Base-by-base conservation (phyloP, 2,113 vertebrate species). In the Perca fluviatilis region DNA sequence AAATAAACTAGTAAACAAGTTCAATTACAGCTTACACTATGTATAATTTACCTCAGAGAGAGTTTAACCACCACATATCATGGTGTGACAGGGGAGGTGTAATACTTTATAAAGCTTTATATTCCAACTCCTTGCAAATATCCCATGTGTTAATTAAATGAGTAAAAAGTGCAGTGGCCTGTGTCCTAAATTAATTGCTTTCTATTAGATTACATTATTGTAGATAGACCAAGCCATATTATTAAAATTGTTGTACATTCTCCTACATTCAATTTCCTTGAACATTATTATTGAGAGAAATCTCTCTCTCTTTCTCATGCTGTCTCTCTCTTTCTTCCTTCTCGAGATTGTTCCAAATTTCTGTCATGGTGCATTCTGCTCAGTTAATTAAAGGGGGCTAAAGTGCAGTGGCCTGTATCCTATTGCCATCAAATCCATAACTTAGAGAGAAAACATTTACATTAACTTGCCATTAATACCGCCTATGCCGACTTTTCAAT, bases 131-230 rank as follows among this genome's bases (percentile, higher is more conserved):
- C 87, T 86, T 82, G 86, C 90, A 94, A 94, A 95, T 91, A 92
- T 90, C 94, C 92, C 79, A 78, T 67, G 73, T 82, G 90, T 95
- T 96, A 96, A 96, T 96, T 96, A 95, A 96, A 95, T 91, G 93
- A 94, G 88, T 89, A 94, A 94, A 95, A 94, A 92, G 95, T 92
- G 95, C 95, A 96, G 91, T 84, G 91, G 95, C 94, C 95, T 96
- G 95, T 96, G 95, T 95, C 95, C 89, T 93, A 93, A 95, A 96
- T 96, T 96, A 96, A 96, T 96, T 95, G 94, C 95, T 94, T 96
- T 94, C 91, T 92, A 95, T 96, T 95, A 96, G 94, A 95, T 95
- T 95, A 95, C 91, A 90, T 89, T 84, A 90, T 89, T 84, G 92
- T 93, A 94, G 95, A 95, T 95, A 93, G 91, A 91, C 74, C 80